phyloP scores from a whole-genome alignment of 2,113 vertebrate species.

The Mustela nigripes region DNA sequence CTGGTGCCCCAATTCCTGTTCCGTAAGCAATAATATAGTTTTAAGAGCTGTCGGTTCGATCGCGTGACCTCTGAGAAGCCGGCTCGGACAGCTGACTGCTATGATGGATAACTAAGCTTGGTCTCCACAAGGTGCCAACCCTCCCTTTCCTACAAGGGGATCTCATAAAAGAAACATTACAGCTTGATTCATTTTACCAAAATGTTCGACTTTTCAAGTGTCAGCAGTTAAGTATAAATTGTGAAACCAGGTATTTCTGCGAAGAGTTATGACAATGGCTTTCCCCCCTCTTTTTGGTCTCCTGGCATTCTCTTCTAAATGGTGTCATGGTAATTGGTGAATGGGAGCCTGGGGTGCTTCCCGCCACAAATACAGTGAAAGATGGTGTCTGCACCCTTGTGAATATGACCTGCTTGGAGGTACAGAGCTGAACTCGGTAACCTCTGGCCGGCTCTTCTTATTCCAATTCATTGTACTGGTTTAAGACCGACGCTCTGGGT shows the following conservation, averaged over 20 bases:
- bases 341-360: constrained; percentile 74
- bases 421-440: constrained; percentile 72
- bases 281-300: constrained; percentile 68
- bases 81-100: constrained; percentile 94
- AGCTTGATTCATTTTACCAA: constrained; percentile 89
- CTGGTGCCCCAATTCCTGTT: constrained; percentile 92
- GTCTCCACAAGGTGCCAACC: constrained; percentile 88
- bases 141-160: constrained; percentile 83
- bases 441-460: constrained; percentile 69
- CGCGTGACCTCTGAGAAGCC: constrained; percentile 94
- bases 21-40: constrained; percentile 96
- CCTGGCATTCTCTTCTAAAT: constrained; percentile 84
- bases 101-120: constrained; percentile 96
- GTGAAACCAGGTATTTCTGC: constrained; percentile 84
- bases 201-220: constrained; percentile 85
- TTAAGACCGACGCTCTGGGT: constrained; percentile 73
- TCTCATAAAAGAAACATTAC: constrained; percentile 90
- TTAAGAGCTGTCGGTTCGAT: constrained; percentile 95
- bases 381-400: constrained; percentile 73
- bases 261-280: constrained; percentile 82
- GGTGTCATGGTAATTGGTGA: constrained; percentile 84
- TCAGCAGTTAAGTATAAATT: constrained; percentile 86
- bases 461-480: constrained; percentile 76
- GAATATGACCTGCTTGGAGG: constrained; percentile 67
- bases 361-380: constrained; percentile 71